These are phyloP conservation scores for Amphipyra berbera DNA, from an alignment of 2,888 invertebrate species.

Conservation along the genomic window DNA sequence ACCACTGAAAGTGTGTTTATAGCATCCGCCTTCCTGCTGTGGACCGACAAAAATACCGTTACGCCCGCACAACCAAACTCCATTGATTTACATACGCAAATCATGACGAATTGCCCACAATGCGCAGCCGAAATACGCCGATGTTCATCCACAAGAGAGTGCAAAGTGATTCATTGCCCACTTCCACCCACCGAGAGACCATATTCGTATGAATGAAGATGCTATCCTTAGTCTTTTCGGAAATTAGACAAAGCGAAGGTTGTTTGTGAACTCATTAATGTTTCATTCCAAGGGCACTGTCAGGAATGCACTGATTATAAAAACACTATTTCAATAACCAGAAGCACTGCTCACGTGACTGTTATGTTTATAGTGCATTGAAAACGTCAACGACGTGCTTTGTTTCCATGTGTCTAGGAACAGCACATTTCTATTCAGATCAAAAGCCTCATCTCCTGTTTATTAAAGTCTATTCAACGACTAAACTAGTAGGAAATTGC, in stretches of 20 bases:
- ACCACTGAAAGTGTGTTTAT: slow-evolving; percentile 87
- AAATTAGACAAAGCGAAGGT: slow-evolving; percentile 57
- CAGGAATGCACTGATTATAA: slow-evolving; percentile 53
- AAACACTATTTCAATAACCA: slow-evolving; percentile 51
- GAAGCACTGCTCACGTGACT: slow-evolving; percentile 27
- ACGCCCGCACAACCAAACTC: slow-evolving; percentile 84
- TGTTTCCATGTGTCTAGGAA: slow-evolving; percentile 39
- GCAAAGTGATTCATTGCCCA: slow-evolving; percentile 66
- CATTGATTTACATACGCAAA: slow-evolving; percentile 89
- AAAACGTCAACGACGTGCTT: slow-evolving; percentile 49
- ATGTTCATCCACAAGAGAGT: slow-evolving; percentile 62
- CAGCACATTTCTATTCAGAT: slow-evolving; percentile 64
- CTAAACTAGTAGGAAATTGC: slow-evolving; percentile 60
- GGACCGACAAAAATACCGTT: slow-evolving; percentile 88
- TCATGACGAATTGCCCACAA: slow-evolving; percentile 87
- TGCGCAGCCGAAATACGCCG: slow-evolving; percentile 80
- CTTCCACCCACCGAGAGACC: slow-evolving; percentile 60
- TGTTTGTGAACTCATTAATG: slow-evolving; percentile 63
- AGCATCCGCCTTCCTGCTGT: slow-evolving; percentile 88
- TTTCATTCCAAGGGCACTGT: slow-evolving; percentile 59
- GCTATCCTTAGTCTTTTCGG: slow-evolving; percentile 62
- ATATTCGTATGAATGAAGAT: slow-evolving; percentile 64
- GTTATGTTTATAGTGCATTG: slow-evolving; percentile 46
- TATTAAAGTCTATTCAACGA: slow-evolving; percentile 67
- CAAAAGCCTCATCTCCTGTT: slow-evolving; percentile 68